These are phyloP conservation scores for Sebastes steindachneri DNA, from an alignment of 2,797 vertebrate genomes.

Conservation along the genomic window DNA sequence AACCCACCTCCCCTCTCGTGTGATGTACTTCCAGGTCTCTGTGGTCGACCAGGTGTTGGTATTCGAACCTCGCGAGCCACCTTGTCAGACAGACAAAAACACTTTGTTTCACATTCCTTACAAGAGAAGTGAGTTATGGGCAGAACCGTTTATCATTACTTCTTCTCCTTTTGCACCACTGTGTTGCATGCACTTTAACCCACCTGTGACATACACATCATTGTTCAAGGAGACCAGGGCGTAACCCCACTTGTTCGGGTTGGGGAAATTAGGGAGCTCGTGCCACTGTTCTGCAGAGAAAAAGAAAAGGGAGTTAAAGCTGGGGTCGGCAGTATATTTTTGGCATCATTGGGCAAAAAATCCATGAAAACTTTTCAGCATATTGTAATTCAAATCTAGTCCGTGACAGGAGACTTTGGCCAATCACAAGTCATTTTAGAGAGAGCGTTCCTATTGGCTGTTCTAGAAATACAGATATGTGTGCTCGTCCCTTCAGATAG, in stretches of 20 bases:
- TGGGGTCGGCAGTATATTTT: too few species aligned
- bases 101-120: constrained; percentile 37
- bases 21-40: constrained; percentile 94
- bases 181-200: constrained; percentile 36
- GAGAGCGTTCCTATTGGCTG: too few species aligned
- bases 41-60: constrained; percentile 96
- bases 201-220: constrained; percentile 94
- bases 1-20: constrained; percentile 88
- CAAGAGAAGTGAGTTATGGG: neutral
- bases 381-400: too few species aligned
- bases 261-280: constrained; percentile 93
- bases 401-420: too few species aligned
- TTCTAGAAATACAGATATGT: too few species aligned
- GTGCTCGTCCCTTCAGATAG: too few species aligned
- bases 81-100: constrained; percentile 71
- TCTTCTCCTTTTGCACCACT: neutral
- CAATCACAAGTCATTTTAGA: too few species aligned
- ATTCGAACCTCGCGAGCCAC: constrained; percentile 92
- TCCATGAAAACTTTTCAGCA: too few species aligned
- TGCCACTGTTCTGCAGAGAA: constrained; percentile 87
- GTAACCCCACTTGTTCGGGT: constrained; percentile 98
- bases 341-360: too few species aligned
- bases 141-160: neutral
- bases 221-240: constrained; percentile 93
- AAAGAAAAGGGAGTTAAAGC: neutral